Conservation (phyloP, 2,888 invertebrate species). For the Flabesymbios commensalis region DNA sequence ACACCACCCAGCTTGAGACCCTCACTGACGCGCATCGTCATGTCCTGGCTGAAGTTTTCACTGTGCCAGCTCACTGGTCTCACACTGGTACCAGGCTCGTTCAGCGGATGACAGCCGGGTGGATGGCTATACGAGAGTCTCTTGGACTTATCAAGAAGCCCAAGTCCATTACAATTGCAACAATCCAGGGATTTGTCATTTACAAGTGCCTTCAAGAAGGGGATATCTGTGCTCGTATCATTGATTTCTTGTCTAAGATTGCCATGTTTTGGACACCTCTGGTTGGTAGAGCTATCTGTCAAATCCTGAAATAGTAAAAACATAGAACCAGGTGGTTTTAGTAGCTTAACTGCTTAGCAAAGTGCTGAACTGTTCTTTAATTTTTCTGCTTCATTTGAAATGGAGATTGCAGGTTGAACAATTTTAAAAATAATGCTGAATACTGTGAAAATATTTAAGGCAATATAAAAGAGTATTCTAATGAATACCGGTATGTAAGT, state of each 20-base stretch:
- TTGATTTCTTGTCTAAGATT: conserved; percentile 44
- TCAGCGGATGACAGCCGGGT: conserved; percentile 20
- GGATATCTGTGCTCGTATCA: conserved; percentile 65
- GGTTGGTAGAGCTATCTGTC: no score
- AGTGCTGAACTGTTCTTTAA: no score
- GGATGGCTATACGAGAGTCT: conserved; percentile 49
- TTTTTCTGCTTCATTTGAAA: no score
- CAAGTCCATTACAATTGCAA: conserved; percentile 23
- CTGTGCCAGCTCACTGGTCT: conserved; percentile 57
- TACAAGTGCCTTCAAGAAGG: conserved; percentile 88
- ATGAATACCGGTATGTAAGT: no score
- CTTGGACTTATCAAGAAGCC: conserved; percentile 38
- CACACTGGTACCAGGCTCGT: conserved; percentile 37
- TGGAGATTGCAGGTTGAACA: no score
- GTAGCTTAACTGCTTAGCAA: no score
- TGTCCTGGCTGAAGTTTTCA: conserved; percentile 51
- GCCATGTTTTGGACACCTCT: conserved; percentile 11
- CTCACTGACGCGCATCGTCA: conserved; percentile 31
- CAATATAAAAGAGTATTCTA: no score
- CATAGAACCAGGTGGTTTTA: no score
- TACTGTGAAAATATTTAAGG: no score
- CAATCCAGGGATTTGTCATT: conserved; percentile 81
- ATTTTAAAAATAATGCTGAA: no score
- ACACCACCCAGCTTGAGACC: conserved; percentile 7
- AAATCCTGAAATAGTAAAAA: no score